Evolutionary conservation across 2,113 vertebrate genomes (phyloP), one percentile per base, ranked within the genome.

Genomic region (Cebidichthys violaceus): DNA sequence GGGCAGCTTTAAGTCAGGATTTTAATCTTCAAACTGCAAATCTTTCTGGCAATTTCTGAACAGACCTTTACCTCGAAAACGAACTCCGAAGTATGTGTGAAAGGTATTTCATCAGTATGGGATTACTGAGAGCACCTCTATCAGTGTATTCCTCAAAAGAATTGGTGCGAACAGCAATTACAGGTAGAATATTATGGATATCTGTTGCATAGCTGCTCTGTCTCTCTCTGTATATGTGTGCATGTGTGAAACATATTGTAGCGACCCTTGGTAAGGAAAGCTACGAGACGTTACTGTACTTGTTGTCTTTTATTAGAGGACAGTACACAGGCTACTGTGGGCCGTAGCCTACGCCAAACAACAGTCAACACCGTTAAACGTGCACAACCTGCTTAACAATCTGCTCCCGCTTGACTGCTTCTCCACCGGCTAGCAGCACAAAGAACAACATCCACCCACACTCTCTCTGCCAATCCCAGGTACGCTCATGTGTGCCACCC

Each of bases 121-220:
- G 37, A 68, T 72, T 54, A 59, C 55, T 11, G 24, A 68, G 22
- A 68, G 64, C 71, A 59, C 20, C 55, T 79, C 50, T 37, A 41
- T 74, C 65, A 29, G 35, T 39, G 9, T 39, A 14, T 75, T 65
- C 37, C 27, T 20, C 50, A 43, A 43, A 77, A 55, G 33, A 77
- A 45, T 70, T 8, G 20, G 14, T 22, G 17, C 77, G 64, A 43
- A 57, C 17, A 37, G 18, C 41, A 65, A 35, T 76, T 69, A 72
- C 11, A 77, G 67, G 35, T 64, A 55, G 70, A 60, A 52, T 43
- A 15, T 24, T 35, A 73, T 66, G 31, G 43, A 71, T 83, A 71
- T 83, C 27, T 15, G 37, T 31, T 75, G 35, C 52, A 33, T 43
- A 55, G 59, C 60, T 72, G 31, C n/a, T 61, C 54, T 27, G 60